phyloP scores from a whole-genome alignment of 2,888 invertebrate genomes.

The Atethmia centrago region DNA sequence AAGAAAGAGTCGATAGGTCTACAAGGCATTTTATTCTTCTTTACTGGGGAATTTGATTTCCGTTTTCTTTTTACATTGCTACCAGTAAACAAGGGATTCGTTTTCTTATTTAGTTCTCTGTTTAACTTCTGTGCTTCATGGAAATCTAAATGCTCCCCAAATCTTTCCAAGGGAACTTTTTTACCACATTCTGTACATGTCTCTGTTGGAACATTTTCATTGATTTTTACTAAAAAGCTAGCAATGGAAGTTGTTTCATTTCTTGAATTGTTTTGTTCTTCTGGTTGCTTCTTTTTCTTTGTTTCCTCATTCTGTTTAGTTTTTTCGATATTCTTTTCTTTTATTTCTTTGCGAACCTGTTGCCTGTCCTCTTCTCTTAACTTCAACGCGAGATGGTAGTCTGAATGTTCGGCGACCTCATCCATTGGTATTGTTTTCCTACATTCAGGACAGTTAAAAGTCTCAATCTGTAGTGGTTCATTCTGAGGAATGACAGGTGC shows the following conservation, averaged over 20 bases:
- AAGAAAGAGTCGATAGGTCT: slow-evolving; percentile 86
- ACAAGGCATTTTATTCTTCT: slow-evolving; percentile 82
- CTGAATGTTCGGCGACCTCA: slow-evolving; percentile 92
- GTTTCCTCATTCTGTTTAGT: slow-evolving; percentile 51
- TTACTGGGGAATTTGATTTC: slow-evolving; percentile 78
- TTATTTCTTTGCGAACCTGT: slow-evolving; percentile 73
- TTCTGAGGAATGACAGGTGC: slow-evolving; percentile 31
- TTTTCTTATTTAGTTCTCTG: slow-evolving; percentile 90
- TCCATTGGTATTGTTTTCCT: slow-evolving; percentile 89
- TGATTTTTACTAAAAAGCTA: slow-evolving; percentile 87
- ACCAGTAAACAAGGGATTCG: slow-evolving; percentile 56
- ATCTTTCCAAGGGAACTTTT: slow-evolving; percentile 90
- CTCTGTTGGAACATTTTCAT: slow-evolving; percentile 80
- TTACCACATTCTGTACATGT: slow-evolving; percentile 93
- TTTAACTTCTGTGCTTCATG: slow-evolving; percentile 96
- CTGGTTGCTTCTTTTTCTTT: slow-evolving; percentile 63
- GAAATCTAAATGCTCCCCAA: slow-evolving; percentile 95
- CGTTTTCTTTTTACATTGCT: slow-evolving; percentile 82
- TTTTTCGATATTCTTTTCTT: slow-evolving; percentile 65
- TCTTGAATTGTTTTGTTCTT: slow-evolving; percentile 69
- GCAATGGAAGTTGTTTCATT: slow-evolving; percentile 76
- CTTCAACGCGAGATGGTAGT: slow-evolving; percentile 93
- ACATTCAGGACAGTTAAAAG: slow-evolving; percentile 92
- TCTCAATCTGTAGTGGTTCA: slow-evolving; percentile 62
- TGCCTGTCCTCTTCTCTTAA: slow-evolving; percentile 91